A percentile compares a stretch with the other conserved stretches of the same genome.
Evolutionary conservation across 2,888 invertebrate genomes (phyloP).

Genomic region (Aphelenchoides bicaudatus): DNA sequence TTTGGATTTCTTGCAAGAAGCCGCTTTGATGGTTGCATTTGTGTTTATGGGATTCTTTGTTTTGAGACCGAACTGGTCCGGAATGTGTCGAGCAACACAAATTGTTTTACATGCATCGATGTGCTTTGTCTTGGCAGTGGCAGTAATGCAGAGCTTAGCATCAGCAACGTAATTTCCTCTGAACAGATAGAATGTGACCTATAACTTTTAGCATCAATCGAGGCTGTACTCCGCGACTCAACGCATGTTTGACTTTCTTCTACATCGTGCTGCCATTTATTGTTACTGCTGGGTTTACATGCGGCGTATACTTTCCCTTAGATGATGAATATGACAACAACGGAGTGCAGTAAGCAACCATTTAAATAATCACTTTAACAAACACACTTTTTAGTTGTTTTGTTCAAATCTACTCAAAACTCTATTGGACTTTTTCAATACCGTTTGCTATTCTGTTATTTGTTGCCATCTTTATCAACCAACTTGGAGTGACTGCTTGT

Average conservation of each 20-base stretch:
- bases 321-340: constrained; percentile 21
- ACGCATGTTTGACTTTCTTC: neutral
- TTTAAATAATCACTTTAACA: neutral
- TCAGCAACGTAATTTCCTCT: no score
- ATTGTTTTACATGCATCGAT: constrained; percentile 5
- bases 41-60: constrained; percentile 27
- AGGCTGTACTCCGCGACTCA: neutral
- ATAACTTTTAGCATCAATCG: neutral
- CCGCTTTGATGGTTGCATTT: constrained; percentile 20
- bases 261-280: neutral
- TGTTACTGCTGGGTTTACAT: neutral
- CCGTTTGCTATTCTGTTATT: constrained; percentile 26
- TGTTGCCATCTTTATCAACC: constrained; percentile 20
- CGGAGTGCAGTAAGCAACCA: constrained; percentile 22
- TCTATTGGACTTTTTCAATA: constrained; percentile 29
- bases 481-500: constrained; percentile 26
- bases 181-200: neutral
- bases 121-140: no score
- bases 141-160: no score
- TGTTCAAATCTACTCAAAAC: constrained; percentile 14
- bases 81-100: constrained; percentile 12
- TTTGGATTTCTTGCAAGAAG: constrained; percentile 20
- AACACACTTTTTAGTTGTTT: constrained; percentile 24
- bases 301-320: constrained; percentile 19
- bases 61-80: constrained; percentile 14